phyloP scores from a whole-genome alignment of 2,888 invertebrate genomes.

The Troides aeacus region DNA sequence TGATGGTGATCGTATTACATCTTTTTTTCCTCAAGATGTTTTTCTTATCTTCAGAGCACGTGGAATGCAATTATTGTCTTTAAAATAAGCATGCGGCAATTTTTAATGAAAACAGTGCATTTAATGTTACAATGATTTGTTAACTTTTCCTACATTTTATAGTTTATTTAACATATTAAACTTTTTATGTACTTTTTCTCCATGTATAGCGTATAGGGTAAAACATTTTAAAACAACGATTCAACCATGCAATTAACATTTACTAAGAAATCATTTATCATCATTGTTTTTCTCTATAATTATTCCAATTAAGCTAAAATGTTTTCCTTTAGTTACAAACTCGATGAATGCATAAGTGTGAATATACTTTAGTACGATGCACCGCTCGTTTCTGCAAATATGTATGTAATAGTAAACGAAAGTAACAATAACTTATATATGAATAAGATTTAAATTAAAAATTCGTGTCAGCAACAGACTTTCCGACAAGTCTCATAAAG shows the following conservation, averaged over 20 bases:
- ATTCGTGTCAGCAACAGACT: no score
- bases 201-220: neutral
- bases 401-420: neutral
- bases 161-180: neutral
- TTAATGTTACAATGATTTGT: neutral
- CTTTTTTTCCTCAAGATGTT: slow-evolving; percentile 4
- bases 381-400: neutral
- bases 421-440: neutral
- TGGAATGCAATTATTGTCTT: slow-evolving; percentile 1
- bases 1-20: neutral
- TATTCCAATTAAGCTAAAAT: slow-evolving; percentile 1
- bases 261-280: neutral
- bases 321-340: neutral
- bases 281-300: slow-evolving; percentile 1
- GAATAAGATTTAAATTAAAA: neutral
- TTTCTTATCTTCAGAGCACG: slow-evolving; percentile 4
- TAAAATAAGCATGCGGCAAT: slow-evolving; percentile 11
- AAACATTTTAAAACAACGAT: neutral
- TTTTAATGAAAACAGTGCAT: neutral
- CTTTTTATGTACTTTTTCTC: neutral
- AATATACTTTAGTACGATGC: neutral
- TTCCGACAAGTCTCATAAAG: no score
- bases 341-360: neutral
- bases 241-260: neutral
- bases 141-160: neutral